Percentiles rank a stretch among this genome's conserved stretches.
phyloP scores from a whole-genome alignment of 1,140 invertebrate genomes.

The Drosophila mayri region DNA sequence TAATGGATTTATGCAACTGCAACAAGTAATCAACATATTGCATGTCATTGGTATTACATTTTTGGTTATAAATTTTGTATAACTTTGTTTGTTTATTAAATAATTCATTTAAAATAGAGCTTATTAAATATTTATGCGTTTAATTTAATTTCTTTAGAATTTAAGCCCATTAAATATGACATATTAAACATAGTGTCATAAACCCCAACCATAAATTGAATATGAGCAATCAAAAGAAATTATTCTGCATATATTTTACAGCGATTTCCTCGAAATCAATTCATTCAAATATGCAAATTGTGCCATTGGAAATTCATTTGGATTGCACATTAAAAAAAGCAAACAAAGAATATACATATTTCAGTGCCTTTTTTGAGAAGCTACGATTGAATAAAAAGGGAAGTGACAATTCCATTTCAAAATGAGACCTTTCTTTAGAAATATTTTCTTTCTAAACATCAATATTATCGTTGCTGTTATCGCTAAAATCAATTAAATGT shows the following conservation, averaged over 20 bases:
- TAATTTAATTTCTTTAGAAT: too few relatives aligned
- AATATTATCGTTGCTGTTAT: constrained; percentile 8
- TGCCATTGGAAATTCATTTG: not conserved
- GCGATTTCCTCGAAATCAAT: not conserved
- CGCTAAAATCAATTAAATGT: constrained; percentile 59
- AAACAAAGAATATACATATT: not conserved
- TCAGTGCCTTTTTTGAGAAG: not conserved
- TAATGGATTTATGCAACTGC: not conserved
- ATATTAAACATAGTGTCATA: too few relatives aligned
- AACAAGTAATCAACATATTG: not conserved
- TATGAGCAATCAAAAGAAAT: not conserved
- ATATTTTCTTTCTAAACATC: not conserved
- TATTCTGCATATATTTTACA: not conserved
- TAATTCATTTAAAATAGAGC: too few relatives aligned
- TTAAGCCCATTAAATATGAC: too few relatives aligned
- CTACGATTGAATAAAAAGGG: not conserved
- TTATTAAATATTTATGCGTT: too few relatives aligned
- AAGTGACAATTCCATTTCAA: not conserved
- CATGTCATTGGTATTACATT: not conserved
- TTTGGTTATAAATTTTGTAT: too few relatives aligned
- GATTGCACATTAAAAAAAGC: not conserved
- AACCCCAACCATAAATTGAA: not conserved
- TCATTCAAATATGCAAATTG: constrained; percentile 8
- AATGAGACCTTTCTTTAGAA: not conserved
- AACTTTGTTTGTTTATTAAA: too few relatives aligned